A percentile compares a stretch with the other conserved stretches of the same genome.
These are phyloP conservation scores for honey bee (Apis mellifera) DNA, from an alignment of 1,140 invertebrate species.

Conservation along the genomic window DNA sequence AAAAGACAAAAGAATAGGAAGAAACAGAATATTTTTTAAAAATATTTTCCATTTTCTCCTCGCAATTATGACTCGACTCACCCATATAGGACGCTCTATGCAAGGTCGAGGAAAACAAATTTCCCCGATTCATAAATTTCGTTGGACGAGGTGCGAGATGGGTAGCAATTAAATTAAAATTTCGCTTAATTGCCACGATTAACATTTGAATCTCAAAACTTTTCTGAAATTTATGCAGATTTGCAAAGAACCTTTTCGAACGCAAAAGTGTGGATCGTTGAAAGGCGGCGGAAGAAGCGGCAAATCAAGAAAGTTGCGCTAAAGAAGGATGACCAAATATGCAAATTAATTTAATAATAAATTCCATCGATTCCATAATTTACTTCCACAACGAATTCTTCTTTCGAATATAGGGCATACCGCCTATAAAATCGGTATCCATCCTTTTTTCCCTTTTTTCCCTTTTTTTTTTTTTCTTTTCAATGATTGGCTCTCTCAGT, in stretches of 20 bases:
- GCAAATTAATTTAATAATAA: not conserved
- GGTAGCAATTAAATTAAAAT: not conserved
- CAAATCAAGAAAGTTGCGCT: not conserved
- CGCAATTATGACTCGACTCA: no score
- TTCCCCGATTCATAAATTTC: not conserved
- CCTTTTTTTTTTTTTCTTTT: not conserved
- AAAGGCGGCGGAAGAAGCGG: not conserved
- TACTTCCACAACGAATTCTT: not conserved
- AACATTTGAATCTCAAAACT: slow-evolving; percentile 21
- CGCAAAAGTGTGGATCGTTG: not conserved
- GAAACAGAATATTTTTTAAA: no score
- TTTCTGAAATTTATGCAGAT: not conserved
- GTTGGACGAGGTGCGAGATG: no score
- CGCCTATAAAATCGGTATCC: no score
- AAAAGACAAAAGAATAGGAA: no score
- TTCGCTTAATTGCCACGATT: slow-evolving; percentile 8
- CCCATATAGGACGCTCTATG: no score
- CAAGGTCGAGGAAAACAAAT: not conserved
- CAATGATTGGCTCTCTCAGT: no score
- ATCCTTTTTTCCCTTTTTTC: not conserved
- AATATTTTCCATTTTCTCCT: no score
- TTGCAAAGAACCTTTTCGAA: not conserved
- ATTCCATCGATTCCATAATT: slow-evolving; percentile 1
- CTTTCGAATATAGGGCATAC: not conserved
- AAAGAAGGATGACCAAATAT: not conserved